phyloP scores from a whole-genome alignment of 2,888 invertebrate genomes.

The Panopea generosa region DNA sequence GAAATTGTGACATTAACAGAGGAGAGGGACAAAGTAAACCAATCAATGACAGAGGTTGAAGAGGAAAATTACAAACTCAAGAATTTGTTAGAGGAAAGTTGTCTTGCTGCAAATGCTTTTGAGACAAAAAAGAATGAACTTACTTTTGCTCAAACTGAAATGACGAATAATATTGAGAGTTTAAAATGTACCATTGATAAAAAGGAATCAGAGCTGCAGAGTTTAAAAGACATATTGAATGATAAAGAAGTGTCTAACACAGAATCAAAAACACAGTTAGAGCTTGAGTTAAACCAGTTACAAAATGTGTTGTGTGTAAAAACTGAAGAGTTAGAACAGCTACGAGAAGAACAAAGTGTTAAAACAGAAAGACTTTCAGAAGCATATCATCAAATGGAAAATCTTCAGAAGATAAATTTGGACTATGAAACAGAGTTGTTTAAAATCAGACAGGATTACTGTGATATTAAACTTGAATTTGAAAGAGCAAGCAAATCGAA shows the following conservation, averaged over 20 bases:
- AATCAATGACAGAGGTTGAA: neutral
- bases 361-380: conserved; percentile 21
- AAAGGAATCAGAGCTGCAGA: conserved; percentile 29
- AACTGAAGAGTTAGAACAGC: conserved; percentile 26
- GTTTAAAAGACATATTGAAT: conserved; percentile 40
- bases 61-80: conserved; percentile 13
- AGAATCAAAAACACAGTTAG: neutral
- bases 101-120: neutral
- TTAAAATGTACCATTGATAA: conserved; percentile 18
- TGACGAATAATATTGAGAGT: conserved; percentile 22
- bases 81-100: conserved; percentile 26
- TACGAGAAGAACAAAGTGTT: conserved; percentile 20
- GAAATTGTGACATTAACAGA: neutral
- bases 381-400: conserved; percentile 9
- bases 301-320: neutral
- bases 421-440: conserved; percentile 16
- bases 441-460: conserved; percentile 13
- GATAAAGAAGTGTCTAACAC: neutral
- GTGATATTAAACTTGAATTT: conserved; percentile 4
- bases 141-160: conserved; percentile 15
- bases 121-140: conserved; percentile 30
- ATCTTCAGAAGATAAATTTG: conserved; percentile 21
- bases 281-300: neutral
- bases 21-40: neutral
- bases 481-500: conserved; percentile 19